Evolutionary conservation across 2,888 invertebrate species (phyloP), one percentile per base, ranked within the genome.

Genomic region (Lasioglossum zephyrum): DNA sequence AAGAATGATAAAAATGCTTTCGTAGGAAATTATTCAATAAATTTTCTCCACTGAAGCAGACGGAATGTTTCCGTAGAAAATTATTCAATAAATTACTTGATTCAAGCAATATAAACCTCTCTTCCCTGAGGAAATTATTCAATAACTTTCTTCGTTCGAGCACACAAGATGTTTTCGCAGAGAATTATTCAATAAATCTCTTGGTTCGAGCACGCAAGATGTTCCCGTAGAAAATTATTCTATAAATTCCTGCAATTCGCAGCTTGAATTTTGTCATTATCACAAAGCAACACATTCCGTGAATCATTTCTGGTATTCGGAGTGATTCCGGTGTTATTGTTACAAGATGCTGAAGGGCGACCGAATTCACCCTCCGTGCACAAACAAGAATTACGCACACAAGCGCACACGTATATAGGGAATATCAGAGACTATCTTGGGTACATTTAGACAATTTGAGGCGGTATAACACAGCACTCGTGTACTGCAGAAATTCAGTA

Each of bases 371-470:
- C 3, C 22, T n/a, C 53, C 9, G 22, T 9, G 53, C n/a, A 49
- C 49, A 9, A 53, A 8, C n/a, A n/a, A 22, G 22, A 22, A 53
- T 6, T 36, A 44, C 41, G 11, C 41, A 9, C 41, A 47, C 16
- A 16, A 16, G 1, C 47, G 5, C 16, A 1, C 5, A 16, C 16
- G 4, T 47, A 47, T 4, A 16, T 1, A 0, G 49, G 6, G 49
- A 49, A 18, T 6, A 49, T 49, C 49, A 6, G 6, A 53, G 53
- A 9, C 9, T n/a, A 53, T 3, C 18, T 57, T 11, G 11, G n/a
- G 11, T 57, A 57, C n/a, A 57, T n/a, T 57, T 57, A 57, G n/a
- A n/a, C 57, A 57, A 57, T n/a, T 57, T 57, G 57, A n/a, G 57
- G n/a, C n/a, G 3, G n/a, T 4, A 26, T 57, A 57, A 57, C 57